phyloP scores from a whole-genome alignment of 2,113 vertebrate species.

The Melanotaenia duboulayi region DNA sequence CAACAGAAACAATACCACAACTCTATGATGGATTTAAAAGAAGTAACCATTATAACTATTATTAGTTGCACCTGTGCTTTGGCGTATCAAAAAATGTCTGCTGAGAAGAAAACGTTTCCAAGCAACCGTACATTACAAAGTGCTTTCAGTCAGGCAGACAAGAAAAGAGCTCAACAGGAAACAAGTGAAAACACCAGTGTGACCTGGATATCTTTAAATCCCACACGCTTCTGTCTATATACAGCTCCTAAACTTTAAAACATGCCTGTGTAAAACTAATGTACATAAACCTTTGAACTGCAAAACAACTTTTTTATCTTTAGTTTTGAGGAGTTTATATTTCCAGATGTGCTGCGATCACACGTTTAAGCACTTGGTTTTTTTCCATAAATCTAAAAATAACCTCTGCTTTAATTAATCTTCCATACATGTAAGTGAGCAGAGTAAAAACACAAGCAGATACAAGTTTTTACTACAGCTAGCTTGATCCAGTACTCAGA shows the following conservation, averaged over 20 bases:
- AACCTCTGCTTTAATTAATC: constrained; percentile 2
- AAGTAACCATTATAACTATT: too few species aligned
- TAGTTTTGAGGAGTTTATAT: too few species aligned
- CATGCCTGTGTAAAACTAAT: neutral
- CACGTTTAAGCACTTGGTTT: neutral
- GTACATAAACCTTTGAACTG: neutral
- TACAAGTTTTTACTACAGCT: constrained; percentile 23
- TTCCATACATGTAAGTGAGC: neutral
- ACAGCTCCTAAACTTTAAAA: neutral
- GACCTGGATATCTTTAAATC: neutral
- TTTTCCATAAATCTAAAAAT: constrained; percentile 9
- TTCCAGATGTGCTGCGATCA: constrained; percentile 12
- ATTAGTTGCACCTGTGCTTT: neutral
- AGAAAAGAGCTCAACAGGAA: neutral
- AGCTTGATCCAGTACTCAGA: constrained; percentile 11
- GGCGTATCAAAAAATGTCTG: neutral
- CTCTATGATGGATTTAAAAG: neutral
- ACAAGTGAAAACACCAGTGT: neutral
- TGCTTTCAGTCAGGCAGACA: too few species aligned
- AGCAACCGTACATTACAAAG: too few species aligned
- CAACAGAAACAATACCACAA: neutral
- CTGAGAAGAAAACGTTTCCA: neutral
- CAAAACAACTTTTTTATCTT: neutral
- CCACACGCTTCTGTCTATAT: neutral
- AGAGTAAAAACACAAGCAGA: neutral